These are phyloP conservation scores for Drosophila tripunctata DNA, from an alignment of 2,888 invertebrate genomes.

Conservation along the genomic window DNA sequence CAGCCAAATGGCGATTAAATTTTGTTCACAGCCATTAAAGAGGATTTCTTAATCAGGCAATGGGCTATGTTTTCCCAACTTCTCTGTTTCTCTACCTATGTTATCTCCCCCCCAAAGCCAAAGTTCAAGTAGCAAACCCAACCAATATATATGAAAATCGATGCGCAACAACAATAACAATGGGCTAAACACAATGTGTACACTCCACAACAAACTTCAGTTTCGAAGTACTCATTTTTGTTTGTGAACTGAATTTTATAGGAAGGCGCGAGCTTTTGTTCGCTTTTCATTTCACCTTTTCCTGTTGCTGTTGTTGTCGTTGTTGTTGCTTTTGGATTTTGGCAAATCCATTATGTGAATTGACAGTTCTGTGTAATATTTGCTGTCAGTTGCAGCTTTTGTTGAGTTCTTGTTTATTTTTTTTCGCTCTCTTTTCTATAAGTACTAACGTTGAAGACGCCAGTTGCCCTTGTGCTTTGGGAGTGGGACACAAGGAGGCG, in stretches of 20 bases:
- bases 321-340: constrained; percentile 58
- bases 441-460: constrained; percentile 32
- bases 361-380: constrained; percentile 83
- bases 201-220: constrained; percentile 60
- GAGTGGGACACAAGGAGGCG: constrained; percentile 13
- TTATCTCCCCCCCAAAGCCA: neutral
- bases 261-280: constrained; percentile 72
- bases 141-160: constrained; percentile 61
- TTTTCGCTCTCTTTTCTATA: too few relatives aligned
- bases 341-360: constrained; percentile 84
- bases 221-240: constrained; percentile 36
- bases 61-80: constrained; percentile 21
- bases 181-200: constrained; percentile 35
- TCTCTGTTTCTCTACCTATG: neutral
- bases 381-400: constrained; percentile 84
- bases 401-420: constrained; percentile 67
- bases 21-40: constrained; percentile 44
- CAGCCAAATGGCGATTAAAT: constrained; percentile 22
- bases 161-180: constrained; percentile 54
- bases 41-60: constrained; percentile 57
- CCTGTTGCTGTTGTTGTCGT: constrained; percentile 35
- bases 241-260: constrained; percentile 28
- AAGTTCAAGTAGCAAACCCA: constrained; percentile 51
- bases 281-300: constrained; percentile 66
- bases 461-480: constrained; percentile 26